phyloP scores from a whole-genome alignment of 1,140 invertebrate species.

The Physella acuta region DNA sequence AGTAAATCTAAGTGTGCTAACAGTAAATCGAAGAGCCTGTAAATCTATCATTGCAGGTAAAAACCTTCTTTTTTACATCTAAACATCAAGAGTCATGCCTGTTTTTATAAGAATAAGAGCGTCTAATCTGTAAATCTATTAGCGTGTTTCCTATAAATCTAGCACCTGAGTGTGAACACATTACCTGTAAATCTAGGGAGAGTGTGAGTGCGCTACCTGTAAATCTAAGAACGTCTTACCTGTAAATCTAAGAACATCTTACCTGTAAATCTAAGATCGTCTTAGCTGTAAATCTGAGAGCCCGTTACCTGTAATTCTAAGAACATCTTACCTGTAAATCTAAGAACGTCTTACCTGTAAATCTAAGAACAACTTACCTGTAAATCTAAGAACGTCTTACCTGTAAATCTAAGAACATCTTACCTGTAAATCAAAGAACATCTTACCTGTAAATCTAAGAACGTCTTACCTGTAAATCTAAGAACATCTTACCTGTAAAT shows the following conservation, averaged over 20 bases:
- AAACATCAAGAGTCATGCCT: no score
- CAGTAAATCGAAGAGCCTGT: no score
- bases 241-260: neutral
- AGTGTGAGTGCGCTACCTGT: neutral
- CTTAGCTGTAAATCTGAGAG: no score
- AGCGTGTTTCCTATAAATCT: neutral
- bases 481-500: neutral
- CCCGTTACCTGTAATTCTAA: no score
- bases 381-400: neutral
- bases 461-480: no score
- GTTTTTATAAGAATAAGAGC: no score
- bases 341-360: neutral
- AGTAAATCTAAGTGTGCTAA: no score
- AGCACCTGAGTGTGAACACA: neutral
- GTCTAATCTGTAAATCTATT: neutral
- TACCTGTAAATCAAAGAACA: no score
- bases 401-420: neutral
- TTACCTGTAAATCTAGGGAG: neutral
- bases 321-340: no score
- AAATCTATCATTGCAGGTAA: no score
- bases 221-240: neutral
- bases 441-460: no score
- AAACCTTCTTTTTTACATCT: no score
- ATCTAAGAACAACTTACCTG: neutral
- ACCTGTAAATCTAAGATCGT: neutral